These are phyloP conservation scores for Polyommatus iphigenia DNA, from an alignment of 2,888 invertebrate genomes.

Conservation along the genomic window DNA sequence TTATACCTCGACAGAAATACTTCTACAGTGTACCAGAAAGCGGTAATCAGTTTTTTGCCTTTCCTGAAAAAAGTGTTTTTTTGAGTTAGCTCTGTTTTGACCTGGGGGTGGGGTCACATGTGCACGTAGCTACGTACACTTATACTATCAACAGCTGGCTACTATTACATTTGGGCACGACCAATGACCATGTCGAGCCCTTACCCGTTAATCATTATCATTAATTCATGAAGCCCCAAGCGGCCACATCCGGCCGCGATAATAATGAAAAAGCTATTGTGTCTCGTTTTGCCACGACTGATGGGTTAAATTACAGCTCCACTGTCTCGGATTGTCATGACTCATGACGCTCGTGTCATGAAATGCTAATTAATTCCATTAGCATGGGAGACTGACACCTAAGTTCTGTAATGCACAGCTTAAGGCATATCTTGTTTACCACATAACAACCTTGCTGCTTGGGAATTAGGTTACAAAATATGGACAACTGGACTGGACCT, in stretches of 20 bases:
- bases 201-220: conserved; percentile 11
- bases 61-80: too few relatives aligned
- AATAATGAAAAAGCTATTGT: too few relatives aligned
- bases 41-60: too few relatives aligned
- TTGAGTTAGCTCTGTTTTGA: too few relatives aligned
- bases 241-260: too few relatives aligned
- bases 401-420: neutral
- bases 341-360: conserved; percentile 7
- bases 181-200: neutral
- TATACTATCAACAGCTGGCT: too few relatives aligned
- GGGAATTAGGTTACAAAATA: neutral
- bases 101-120: too few relatives aligned
- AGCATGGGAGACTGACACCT: neutral
- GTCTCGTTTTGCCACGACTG: too few relatives aligned
- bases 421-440: neutral
- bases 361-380: conserved; percentile 16
- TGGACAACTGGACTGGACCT: neutral
- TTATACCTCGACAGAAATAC: too few relatives aligned
- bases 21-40: too few relatives aligned
- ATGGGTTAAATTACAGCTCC: conserved; percentile 10
- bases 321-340: neutral
- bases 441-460: neutral
- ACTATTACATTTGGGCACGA: neutral
- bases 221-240: too few relatives aligned
- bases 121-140: too few relatives aligned